phyloP scores from a whole-genome alignment of 1,140 invertebrate species.

The Drosophila sp. region DNA sequence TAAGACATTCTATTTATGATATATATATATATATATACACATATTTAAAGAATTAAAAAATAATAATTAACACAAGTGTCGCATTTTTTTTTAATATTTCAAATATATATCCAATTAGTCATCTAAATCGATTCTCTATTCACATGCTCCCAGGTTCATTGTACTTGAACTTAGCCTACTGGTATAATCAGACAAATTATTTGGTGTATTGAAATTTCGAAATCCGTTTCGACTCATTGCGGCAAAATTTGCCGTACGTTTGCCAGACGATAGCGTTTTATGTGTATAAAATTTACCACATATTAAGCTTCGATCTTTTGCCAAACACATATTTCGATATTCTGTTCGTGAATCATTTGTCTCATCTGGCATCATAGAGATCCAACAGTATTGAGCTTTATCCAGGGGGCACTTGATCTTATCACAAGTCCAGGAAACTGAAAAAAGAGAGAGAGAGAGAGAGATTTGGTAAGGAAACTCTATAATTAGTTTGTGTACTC shows the following conservation, averaged over 20 bases:
- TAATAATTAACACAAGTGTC: not conserved
- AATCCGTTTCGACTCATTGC: not conserved
- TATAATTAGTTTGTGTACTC: not conserved
- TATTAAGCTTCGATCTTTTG: too few relatives aligned
- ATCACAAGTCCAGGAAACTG: too few relatives aligned
- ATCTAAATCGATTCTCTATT: not conserved
- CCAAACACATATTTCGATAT: too few relatives aligned
- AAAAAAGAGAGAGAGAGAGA: too few relatives aligned
- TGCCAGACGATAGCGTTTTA: too few relatives aligned
- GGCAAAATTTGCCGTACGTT: not conserved
- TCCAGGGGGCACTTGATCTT: too few relatives aligned
- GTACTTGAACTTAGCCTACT: not conserved
- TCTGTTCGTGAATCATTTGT: too few relatives aligned
- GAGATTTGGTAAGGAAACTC: not conserved
- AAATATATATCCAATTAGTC: too few relatives aligned
- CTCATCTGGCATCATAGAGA: too few relatives aligned
- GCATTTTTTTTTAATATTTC: not conserved
- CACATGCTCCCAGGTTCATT: not conserved
- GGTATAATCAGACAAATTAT: not conserved
- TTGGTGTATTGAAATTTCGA: not conserved
- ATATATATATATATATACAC: not conserved
- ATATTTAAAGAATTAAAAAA: not conserved
- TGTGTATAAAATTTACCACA: too few relatives aligned
- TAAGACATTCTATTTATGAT: not conserved
- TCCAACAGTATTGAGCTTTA: too few relatives aligned